Evolutionary conservation across 2,888 invertebrate species (phyloP).

Genomic region (Panzeria rudis): DNA sequence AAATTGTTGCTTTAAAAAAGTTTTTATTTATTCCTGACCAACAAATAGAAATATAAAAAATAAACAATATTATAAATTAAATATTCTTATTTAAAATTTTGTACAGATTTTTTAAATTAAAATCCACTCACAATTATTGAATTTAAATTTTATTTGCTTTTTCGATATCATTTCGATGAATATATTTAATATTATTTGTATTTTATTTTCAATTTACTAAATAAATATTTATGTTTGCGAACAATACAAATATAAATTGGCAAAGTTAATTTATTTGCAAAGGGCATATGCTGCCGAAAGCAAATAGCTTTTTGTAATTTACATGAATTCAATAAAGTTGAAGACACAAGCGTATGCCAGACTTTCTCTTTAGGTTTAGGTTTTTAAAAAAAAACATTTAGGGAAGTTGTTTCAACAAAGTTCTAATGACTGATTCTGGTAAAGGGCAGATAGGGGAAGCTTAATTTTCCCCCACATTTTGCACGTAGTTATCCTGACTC

Average conservation of each 20-base stretch:
- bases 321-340: not conserved
- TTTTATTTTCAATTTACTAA: slow-evolving; percentile 19
- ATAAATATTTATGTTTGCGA: slow-evolving; percentile 13
- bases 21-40: slow-evolving; percentile 1
- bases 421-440: too few species aligned
- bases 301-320: slow-evolving; percentile 2
- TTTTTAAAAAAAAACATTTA: too few species aligned
- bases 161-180: not conserved
- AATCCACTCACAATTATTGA: too few species aligned
- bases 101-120: not conserved
- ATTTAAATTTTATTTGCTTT: not conserved
- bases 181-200: too few species aligned
- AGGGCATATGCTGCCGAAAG: not conserved
- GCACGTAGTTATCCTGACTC: too few species aligned
- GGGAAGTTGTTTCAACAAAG: too few species aligned
- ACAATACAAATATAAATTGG: not conserved
- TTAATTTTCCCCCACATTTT: too few species aligned
- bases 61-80: not conserved
- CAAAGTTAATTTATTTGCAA: slow-evolving; percentile 1
- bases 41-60: not conserved
- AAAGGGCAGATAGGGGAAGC: too few species aligned
- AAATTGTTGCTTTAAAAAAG: slow-evolving; percentile 6
- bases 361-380: not conserved
- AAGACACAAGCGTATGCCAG: not conserved
- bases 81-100: not conserved